phyloP scores from a whole-genome alignment of 2,797 vertebrate species.

The Selene dorsalis region DNA sequence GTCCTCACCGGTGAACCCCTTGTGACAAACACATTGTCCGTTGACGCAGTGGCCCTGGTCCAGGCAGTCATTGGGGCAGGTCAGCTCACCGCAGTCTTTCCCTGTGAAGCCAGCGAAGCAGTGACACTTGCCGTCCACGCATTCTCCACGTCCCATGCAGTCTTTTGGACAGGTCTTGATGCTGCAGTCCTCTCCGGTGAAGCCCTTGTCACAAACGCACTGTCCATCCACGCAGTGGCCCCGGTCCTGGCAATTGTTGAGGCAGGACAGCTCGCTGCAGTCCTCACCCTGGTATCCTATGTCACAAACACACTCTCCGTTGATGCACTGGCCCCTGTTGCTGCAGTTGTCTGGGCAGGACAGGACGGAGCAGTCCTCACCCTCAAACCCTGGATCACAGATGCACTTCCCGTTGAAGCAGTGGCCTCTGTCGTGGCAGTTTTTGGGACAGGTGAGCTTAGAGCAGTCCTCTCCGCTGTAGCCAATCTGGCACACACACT shows the following conservation, averaged over 20 bases:
- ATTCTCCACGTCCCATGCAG: slow-evolving; percentile 87
- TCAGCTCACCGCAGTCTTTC: slow-evolving; percentile 87
- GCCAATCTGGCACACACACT: slow-evolving; percentile 88
- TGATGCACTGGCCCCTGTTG: slow-evolving; percentile 86
- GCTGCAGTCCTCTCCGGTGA: slow-evolving; percentile 85
- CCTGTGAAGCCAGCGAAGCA: slow-evolving; percentile 86
- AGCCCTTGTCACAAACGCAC: slow-evolving; percentile 88
- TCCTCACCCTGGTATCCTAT: slow-evolving; percentile 88
- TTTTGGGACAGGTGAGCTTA: slow-evolving; percentile 87
- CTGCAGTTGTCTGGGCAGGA: slow-evolving; percentile 89
- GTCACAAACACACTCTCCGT: slow-evolving; percentile 89
- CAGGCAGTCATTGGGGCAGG: slow-evolving; percentile 89
- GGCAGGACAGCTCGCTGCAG: slow-evolving; percentile 87
- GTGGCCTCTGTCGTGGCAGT: slow-evolving; percentile 90
- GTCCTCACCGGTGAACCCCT: slow-evolving; percentile 87
- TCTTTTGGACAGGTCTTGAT: slow-evolving; percentile 88
- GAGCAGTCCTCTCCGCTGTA: slow-evolving; percentile 92
- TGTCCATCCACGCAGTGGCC: slow-evolving; percentile 86
- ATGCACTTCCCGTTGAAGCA: slow-evolving; percentile 90
- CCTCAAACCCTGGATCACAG: slow-evolving; percentile 90
- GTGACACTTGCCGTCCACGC: slow-evolving; percentile 88
- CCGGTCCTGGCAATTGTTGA: slow-evolving; percentile 83
- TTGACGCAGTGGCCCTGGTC: slow-evolving; percentile 86
- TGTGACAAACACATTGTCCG: slow-evolving; percentile 89
- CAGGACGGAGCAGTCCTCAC: slow-evolving; percentile 87